phyloP scores from a whole-genome alignment of 2,113 vertebrate species.

The Campylorhamphus procurvoides region DNA sequence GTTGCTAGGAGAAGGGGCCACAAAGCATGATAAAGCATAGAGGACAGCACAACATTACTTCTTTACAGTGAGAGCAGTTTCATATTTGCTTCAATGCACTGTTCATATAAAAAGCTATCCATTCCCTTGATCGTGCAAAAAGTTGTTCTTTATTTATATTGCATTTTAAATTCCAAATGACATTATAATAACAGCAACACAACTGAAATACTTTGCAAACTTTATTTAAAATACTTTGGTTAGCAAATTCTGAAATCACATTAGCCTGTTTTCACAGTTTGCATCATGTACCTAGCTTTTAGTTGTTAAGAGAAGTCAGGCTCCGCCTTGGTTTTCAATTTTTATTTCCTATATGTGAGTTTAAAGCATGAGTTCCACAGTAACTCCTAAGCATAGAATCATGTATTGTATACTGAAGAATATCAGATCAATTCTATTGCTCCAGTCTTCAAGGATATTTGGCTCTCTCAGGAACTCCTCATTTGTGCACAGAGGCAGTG shows the following conservation, averaged over 20 bases:
- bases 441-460: neutral
- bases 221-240: neutral
- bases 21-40: neutral
- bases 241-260: neutral
- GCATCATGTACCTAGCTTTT: neutral
- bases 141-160: neutral
- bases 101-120: neutral
- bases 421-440: neutral
- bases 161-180: neutral
- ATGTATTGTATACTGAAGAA: neutral
- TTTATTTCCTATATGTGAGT: neutral
- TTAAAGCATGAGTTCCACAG: neutral
- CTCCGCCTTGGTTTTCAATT: neutral
- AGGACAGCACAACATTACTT: neutral
- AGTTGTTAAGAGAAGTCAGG: neutral
- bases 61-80: neutral
- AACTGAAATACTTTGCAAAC: neutral
- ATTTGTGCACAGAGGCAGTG: neutral
- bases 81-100: neutral
- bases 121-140: neutral
- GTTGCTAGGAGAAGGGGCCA: neutral
- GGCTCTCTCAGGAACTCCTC: neutral
- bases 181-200: neutral
- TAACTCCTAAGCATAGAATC: neutral
- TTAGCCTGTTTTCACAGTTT: neutral